These are phyloP conservation scores for Drosophila merina DNA, from an alignment of 2,888 invertebrate species.

Conservation along the genomic window DNA sequence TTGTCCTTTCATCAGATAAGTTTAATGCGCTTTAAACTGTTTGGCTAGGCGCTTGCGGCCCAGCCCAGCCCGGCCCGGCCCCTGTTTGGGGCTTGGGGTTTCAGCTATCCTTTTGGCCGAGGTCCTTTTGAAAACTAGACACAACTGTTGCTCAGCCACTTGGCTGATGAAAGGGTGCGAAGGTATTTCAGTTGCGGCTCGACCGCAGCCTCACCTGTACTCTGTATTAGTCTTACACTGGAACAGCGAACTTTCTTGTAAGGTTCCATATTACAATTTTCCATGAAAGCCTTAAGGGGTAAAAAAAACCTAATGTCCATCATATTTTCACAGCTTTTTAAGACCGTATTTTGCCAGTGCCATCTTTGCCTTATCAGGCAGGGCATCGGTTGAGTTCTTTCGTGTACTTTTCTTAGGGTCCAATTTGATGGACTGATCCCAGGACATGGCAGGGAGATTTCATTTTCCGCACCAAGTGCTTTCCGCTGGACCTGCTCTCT, in stretches of 20 bases:
- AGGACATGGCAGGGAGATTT: slow-evolving; percentile 23
- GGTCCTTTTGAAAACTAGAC: slow-evolving; percentile 65
- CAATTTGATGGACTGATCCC: slow-evolving; percentile 45
- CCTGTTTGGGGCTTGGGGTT: background rate
- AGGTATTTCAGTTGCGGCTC: slow-evolving; percentile 52
- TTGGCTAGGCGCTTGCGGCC: slow-evolving; percentile 57
- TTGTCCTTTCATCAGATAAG: slow-evolving; percentile 64
- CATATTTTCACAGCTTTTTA: background rate
- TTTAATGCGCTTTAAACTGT: slow-evolving; percentile 78
- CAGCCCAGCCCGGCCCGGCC: background rate
- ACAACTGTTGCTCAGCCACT: slow-evolving; percentile 71
- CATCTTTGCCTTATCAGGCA: slow-evolving; percentile 21
- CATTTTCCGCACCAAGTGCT: slow-evolving; percentile 27
- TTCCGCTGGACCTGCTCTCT: slow-evolving; percentile 14
- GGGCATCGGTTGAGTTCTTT: slow-evolving; percentile 48
- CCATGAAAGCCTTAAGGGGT: background rate
- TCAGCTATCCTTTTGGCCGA: slow-evolving; percentile 41
- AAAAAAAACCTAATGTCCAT: background rate
- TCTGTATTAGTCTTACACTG: slow-evolving; percentile 23
- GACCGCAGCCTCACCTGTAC: slow-evolving; percentile 38
- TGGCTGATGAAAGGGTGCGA: slow-evolving; percentile 60
- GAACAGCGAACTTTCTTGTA: background rate
- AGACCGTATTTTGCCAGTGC: slow-evolving; percentile 13
- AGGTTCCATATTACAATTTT: background rate
- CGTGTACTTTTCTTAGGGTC: slow-evolving; percentile 44